Conservation (phyloP, 2,113 vertebrate genomes). For the Morone saxatilis region DNA sequence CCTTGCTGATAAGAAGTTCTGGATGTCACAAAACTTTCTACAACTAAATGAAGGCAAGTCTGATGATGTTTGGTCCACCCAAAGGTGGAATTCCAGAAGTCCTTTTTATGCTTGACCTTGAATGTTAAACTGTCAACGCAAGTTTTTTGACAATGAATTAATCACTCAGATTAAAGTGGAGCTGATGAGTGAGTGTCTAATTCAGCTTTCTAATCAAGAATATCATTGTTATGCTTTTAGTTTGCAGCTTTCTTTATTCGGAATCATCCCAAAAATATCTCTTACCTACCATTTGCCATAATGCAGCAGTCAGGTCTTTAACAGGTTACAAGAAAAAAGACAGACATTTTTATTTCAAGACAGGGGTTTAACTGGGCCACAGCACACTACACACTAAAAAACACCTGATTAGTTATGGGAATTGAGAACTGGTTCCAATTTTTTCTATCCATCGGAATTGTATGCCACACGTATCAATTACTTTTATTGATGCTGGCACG, state of each 20-base stretch:
- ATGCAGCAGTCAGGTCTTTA: background rate
- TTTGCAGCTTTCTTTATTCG: background rate
- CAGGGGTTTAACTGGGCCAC: background rate
- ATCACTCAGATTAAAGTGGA: background rate
- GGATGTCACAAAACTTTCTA: constrained; percentile 25
- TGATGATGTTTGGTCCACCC: background rate
- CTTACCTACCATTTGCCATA: background rate
- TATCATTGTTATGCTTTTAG: background rate
- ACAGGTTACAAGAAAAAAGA: background rate
- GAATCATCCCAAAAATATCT: background rate
- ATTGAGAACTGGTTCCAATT: too few relatives aligned
- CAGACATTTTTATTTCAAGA: background rate
- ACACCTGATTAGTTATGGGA: too few relatives aligned
- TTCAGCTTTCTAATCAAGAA: background rate
- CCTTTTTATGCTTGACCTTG: constrained; percentile 3
- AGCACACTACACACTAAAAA: too few relatives aligned
- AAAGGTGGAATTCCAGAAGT: background rate
- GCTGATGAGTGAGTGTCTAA: background rate
- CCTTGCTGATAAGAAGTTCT: constrained; percentile 20
- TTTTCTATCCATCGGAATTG: too few relatives aligned
- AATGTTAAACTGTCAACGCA: background rate
- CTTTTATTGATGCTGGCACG: too few relatives aligned
- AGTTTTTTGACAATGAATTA: background rate
- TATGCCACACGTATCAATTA: too few relatives aligned
- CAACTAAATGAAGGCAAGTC: background rate